Conservation (phyloP, 1,140 invertebrate species). For the Platyscapa corneri region DNA sequence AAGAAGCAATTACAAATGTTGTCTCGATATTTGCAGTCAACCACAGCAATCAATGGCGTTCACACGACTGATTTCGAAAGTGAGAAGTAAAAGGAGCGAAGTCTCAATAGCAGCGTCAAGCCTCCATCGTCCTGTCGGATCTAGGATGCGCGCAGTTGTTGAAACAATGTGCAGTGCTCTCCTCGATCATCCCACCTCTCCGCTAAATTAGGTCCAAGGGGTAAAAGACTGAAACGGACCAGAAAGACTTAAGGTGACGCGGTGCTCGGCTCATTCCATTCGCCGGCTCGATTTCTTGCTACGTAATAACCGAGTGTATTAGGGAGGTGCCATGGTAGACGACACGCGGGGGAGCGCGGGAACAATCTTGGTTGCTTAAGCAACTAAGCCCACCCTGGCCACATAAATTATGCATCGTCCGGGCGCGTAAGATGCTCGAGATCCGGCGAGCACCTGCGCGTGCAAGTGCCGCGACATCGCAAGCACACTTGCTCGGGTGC, state of each 20-base stretch:
- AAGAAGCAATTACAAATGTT: no score
- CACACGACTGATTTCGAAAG: background rate
- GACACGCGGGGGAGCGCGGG: background rate
- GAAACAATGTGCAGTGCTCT: background rate
- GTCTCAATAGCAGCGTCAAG: no score
- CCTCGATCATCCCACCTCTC: background rate
- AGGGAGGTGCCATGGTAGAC: background rate
- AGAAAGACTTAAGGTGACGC: background rate
- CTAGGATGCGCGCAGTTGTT: background rate
- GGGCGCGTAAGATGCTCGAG: constrained; percentile 71
- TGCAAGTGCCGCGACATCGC: constrained; percentile 59
- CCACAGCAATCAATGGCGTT: no score
- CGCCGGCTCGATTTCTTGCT: constrained; percentile 42
- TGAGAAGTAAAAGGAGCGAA: background rate
- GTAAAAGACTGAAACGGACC: background rate
- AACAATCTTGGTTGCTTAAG: constrained; percentile 54
- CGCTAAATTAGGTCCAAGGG: constrained; percentile 26
- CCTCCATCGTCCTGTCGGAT: no score
- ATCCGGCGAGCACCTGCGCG: constrained; percentile 73
- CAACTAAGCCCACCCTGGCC: constrained; percentile 71
- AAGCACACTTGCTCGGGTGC: no score
- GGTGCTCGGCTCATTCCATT: no score
- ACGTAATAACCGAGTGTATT: constrained; percentile 44
- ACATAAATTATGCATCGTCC: constrained; percentile 76
- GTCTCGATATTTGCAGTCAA: no score